Evolutionary conservation across 2,888 invertebrate genomes (phyloP).

Genomic region (Caenorhabditis sp.): DNA sequence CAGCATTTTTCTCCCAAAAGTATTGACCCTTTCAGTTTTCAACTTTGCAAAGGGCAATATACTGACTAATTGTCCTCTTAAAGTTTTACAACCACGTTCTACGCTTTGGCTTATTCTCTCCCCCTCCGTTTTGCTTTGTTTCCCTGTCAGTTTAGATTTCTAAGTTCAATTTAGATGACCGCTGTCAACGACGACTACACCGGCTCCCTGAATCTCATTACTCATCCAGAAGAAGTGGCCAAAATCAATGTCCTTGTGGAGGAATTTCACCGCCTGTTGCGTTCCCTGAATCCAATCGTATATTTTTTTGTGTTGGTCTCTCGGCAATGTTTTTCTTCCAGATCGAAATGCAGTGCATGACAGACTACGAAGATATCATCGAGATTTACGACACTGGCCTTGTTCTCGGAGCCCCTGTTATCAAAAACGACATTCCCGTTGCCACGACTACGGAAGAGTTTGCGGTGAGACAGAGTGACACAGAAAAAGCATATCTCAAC

Average conservation of each 20-base stretch:
- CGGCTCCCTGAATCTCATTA: slow-evolving; percentile 28
- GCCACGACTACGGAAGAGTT: slow-evolving; percentile 50
- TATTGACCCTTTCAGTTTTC: neutral
- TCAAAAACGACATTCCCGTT: slow-evolving; percentile 22
- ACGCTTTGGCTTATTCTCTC: neutral
- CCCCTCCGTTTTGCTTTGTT: neutral
- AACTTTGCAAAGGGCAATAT: slow-evolving; percentile 21
- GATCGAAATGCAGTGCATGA: slow-evolving; percentile 51
- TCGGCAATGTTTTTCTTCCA: too few relatives aligned
- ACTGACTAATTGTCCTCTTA: slow-evolving; percentile 24
- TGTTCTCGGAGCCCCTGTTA: slow-evolving; percentile 8
- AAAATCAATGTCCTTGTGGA: neutral
- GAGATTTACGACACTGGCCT: slow-evolving; percentile 32
- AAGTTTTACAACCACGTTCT: slow-evolving; percentile 27
- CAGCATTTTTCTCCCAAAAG: neutral
- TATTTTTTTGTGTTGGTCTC: neutral
- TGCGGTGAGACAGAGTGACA: slow-evolving; percentile 32
- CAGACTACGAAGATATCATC: slow-evolving; percentile 36
- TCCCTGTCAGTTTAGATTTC: neutral
- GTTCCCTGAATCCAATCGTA: slow-evolving; percentile 17
- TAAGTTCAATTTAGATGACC: slow-evolving; percentile 16
- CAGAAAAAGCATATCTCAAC: too few relatives aligned
- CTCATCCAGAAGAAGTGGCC: slow-evolving; percentile 4
- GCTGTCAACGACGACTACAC: slow-evolving; percentile 7
- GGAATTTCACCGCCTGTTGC: neutral